Percentiles rank a stretch among this genome's conserved stretches.
phyloP scores from a whole-genome alignment of 2,113 vertebrate species.

The Cynopterus brachyotis region DNA sequence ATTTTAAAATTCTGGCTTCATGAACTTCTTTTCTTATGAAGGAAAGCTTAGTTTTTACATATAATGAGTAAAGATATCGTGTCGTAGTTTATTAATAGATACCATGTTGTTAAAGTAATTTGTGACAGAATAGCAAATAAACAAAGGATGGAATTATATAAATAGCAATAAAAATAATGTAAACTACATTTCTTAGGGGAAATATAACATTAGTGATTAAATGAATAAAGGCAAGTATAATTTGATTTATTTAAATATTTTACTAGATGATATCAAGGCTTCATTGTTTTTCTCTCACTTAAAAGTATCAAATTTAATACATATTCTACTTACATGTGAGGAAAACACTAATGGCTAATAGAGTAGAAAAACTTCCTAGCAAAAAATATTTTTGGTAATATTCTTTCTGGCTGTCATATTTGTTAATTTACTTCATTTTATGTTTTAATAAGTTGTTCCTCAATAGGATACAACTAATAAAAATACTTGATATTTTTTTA shows the following conservation, averaged over 20 bases:
- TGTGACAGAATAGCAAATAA: constrained; percentile 9
- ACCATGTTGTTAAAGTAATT: neutral
- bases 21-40: neutral
- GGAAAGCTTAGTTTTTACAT: neutral
- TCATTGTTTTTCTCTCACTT: neutral
- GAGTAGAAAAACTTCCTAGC: neutral
- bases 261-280: constrained; percentile 1
- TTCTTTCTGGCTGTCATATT: neutral
- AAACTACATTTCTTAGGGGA: neutral
- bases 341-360: neutral
- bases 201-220: constrained; percentile 8
- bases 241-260: constrained; percentile 44
- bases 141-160: neutral
- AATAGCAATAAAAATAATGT: constrained; percentile 19
- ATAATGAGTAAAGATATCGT: neutral
- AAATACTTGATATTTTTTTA: neutral
- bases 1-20: neutral
- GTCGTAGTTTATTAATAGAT: neutral
- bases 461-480: neutral
- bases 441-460: neutral
- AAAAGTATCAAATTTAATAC: neutral
- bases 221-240: constrained; percentile 37
- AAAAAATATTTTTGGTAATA: neutral
- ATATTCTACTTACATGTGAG: neutral
- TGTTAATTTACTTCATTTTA: neutral